Percentiles rank a stretch among this genome's conserved stretches.
phyloP scores from a whole-genome alignment of 2,797 vertebrate genomes.

The Taeniopygia guttata region DNA sequence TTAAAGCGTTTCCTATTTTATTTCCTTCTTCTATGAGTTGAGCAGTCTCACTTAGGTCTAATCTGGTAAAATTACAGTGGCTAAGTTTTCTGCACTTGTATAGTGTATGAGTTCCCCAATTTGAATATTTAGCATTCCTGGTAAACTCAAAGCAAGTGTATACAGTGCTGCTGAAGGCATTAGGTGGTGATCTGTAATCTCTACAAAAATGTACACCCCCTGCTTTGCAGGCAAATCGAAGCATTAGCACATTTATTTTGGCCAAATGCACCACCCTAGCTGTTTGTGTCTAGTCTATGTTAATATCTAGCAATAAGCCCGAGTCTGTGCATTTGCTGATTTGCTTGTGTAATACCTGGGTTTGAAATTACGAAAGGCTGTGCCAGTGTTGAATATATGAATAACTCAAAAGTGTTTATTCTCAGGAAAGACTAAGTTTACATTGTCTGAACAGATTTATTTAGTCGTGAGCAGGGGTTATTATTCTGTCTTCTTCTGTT shows the following conservation, averaged over 20 bases:
- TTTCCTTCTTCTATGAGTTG: background rate
- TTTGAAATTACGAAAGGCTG: background rate
- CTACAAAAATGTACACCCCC: background rate
- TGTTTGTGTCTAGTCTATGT: conserved; percentile 7
- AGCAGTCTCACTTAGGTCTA: background rate
- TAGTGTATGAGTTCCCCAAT: background rate
- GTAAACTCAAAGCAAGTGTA: background rate
- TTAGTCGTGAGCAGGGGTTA: conserved; percentile 1
- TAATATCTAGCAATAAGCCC: background rate
- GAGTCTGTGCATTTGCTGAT: background rate
- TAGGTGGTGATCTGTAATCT: background rate
- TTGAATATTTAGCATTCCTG: background rate
- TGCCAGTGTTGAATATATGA: conserved; percentile 8
- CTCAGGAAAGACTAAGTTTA: conserved; percentile 26
- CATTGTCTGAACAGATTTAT: conserved; percentile 36
- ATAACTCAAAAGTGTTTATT: conserved; percentile 52
- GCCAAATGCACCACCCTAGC: background rate
- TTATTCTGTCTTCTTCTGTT: conserved; percentile 1
- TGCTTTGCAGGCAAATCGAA: background rate
- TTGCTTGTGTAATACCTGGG: conserved; percentile 55
- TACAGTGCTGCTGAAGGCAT: background rate
- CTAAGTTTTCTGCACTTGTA: background rate
- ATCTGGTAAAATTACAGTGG: background rate
- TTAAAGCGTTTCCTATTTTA: background rate
- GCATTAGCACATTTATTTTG: background rate